These are phyloP conservation scores for Leguminivora glycinivorella DNA, from an alignment of 1,140 invertebrate species.

Conservation along the genomic window DNA sequence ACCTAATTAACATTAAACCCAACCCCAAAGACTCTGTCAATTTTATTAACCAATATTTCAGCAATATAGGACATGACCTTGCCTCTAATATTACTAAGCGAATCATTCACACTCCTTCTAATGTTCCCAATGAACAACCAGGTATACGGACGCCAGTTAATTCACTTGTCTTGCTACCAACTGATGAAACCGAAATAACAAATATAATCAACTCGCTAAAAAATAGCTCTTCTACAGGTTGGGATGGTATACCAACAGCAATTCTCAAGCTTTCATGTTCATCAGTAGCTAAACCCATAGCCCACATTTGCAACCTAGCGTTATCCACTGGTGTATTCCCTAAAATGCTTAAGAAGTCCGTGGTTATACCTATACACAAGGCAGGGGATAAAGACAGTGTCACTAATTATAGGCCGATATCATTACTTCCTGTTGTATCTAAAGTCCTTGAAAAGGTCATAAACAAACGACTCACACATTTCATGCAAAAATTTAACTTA, in stretches of 20 bases:
- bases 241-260: neutral
- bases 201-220: neutral
- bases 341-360: neutral
- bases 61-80: neutral
- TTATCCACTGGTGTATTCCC: conserved; percentile 5
- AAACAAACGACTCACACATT: conserved; percentile 27
- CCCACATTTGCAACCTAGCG: conserved; percentile 3
- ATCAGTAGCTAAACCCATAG: neutral
- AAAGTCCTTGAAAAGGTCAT: conserved; percentile 31
- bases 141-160: neutral
- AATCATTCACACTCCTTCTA: neutral
- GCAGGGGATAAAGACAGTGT: conserved; percentile 24
- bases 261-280: neutral
- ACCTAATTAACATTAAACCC: neutral
- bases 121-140: neutral
- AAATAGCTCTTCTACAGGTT: neutral
- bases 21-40: neutral
- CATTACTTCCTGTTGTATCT: conserved; percentile 24
- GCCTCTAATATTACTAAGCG: neutral
- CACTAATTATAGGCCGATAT: conserved; percentile 12
- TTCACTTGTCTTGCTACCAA: neutral
- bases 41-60: neutral
- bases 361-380: no score
- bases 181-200: neutral
- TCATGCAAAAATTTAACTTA: conserved; percentile 28